Base-by-base conservation (phyloP, 2,797 vertebrate species). In the Nasua narica region DNA sequence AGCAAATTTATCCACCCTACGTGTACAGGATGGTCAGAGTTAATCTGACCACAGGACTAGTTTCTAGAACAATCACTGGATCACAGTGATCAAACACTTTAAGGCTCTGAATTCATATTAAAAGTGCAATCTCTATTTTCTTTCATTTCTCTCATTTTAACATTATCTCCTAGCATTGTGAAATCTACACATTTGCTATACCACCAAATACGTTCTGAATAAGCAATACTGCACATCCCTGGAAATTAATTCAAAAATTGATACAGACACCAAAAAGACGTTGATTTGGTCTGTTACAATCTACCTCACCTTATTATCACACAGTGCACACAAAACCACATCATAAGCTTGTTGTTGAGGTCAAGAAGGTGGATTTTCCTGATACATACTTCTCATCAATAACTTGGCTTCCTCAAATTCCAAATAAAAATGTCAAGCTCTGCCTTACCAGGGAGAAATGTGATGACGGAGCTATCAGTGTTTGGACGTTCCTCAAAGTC, bases 401-500 rank as follows among this genome's bases (percentile, higher is more conserved):
- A 76, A 67, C 32, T 29, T 70, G 46, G 27, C 14, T 91, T 65
- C 4, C 4, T 84, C 35, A 76, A 94, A 83, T 29, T 69, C 35
- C 65, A 85, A 10, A 25, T 32, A 76, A 40, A 76, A 37, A 19
- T n/a, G 29, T 37, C 10, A 48, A 81, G 58, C 35, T 19, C 18
- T 37, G 25, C 88, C 96, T 97, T 98, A 99, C 99, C 99, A 96
- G 99, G 99, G 82, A 99, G 98, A 97, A 99, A 99, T 7, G 98
- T 99, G 98, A 99, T 95, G 96, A 98, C 58, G 7, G 99, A 99
- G 29, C 95, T 95, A 35, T 99, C 99, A 6, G 99, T 99, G 98
- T 99, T 99, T 29, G 99, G 99, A 52, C 99, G 99, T 93, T 99
- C 99, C 27, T 99, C 98, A 16, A 99, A 99, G 98, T 99, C 99